Percentiles rank a stretch among this genome's conserved stretches.
Conservation (phyloP, 2,797 vertebrate species). For the Atherinosoma microstoma region DNA sequence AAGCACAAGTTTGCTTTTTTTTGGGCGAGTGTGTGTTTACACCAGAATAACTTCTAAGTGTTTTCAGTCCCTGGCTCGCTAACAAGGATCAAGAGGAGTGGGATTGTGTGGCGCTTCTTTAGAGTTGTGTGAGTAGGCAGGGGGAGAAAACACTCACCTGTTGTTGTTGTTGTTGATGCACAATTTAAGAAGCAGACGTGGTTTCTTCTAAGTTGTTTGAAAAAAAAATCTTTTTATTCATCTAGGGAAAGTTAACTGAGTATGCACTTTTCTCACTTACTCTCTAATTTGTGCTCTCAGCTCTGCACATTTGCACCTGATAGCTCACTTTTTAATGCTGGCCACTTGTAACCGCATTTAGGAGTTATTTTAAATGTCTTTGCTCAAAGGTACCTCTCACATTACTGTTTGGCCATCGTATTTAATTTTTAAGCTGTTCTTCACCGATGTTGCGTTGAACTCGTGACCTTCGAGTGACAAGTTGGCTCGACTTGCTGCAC, state of each 20-base stretch:
- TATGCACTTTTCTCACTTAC: conserved; percentile 53
- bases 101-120: conserved; percentile 42
- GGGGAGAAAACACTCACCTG: conserved; percentile 74
- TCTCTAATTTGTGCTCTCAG: conserved; percentile 29
- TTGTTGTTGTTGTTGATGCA: conserved; percentile 62
- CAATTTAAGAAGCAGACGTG: conserved; percentile 51
- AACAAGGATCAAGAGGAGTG: conserved; percentile 72
- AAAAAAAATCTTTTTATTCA: conserved; percentile 33
- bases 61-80: conserved; percentile 54
- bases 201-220: conserved; percentile 47
- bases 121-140: conserved; percentile 47
- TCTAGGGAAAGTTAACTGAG: conserved; percentile 61
- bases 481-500: conserved; percentile 41
- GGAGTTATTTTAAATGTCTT: conserved; percentile 27
- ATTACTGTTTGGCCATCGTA: conserved; percentile 44
- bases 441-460: conserved; percentile 48
- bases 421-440: conserved; percentile 30
- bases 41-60: conserved; percentile 65
- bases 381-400: conserved; percentile 38
- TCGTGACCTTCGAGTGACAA: conserved; percentile 71
- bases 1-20: conserved; percentile 60
- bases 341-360: conserved; percentile 20
- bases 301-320: conserved; percentile 27
- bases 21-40: conserved; percentile 60
- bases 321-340: conserved; percentile 12